phyloP scores from a whole-genome alignment of 2,888 invertebrate genomes.

The Machimus rusticus region DNA sequence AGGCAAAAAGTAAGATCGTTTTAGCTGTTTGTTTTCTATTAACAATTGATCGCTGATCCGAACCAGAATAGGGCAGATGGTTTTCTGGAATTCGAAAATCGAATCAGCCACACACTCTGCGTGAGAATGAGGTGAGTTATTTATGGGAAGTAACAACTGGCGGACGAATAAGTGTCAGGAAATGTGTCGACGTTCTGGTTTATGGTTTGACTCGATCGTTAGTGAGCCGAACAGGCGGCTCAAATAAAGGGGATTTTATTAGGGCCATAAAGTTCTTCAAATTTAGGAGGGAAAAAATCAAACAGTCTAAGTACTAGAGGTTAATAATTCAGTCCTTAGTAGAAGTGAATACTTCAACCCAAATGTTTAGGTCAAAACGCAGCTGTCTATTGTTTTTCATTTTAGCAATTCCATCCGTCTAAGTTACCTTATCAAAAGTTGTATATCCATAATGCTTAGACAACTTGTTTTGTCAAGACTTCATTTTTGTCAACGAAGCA shows the following conservation, averaged over 20 bases:
- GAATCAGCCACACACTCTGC: not conserved
- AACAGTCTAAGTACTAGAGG: not conserved
- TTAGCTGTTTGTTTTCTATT: not conserved
- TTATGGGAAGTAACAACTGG: constrained; percentile 10
- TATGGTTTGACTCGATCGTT: not conserved
- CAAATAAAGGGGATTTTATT: not conserved
- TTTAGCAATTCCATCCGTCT: not conserved
- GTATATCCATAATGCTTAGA: not conserved
- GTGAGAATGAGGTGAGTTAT: constrained; percentile 4
- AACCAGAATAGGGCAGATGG: constrained; percentile 14
- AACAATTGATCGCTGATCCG: not conserved
- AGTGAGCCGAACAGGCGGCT: not conserved
- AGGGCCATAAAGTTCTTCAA: not conserved
- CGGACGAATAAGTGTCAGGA: not conserved
- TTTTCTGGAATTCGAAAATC: not conserved
- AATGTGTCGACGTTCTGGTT: not conserved
- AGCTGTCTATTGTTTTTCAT: not conserved
- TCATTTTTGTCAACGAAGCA: not conserved
- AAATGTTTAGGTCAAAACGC: not conserved
- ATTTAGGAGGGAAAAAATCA: not conserved
- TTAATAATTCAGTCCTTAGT: not conserved
- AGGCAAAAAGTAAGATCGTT: not conserved
- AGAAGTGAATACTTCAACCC: not conserved
- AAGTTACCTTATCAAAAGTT: not conserved
- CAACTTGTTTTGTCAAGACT: not conserved